Base-by-base conservation (phyloP, 2,797 vertebrate genomes). In the Clarias fuscus region DNA sequence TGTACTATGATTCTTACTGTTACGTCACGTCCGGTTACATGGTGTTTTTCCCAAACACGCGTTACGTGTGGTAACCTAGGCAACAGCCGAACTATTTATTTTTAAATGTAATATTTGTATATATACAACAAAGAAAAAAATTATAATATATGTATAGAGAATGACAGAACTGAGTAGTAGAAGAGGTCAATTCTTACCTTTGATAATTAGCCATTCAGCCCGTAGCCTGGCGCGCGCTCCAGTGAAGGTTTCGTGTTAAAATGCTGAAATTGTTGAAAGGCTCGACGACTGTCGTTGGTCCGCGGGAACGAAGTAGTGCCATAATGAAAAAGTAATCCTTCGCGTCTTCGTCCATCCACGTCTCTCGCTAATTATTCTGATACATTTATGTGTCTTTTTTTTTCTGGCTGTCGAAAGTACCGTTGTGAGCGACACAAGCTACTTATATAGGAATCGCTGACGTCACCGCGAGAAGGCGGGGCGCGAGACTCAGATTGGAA, bases 151-250 rank as follows among this genome's bases (percentile, higher is more conserved):
- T 14, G 24, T 22, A 61, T 37, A 10, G 30, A 61, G 11, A 24
- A 7, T 14, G 18, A 62, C 18, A 24, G 24, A 33, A 24, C 1
- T 18, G 27, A 17, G 7, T 8, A 48, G 2, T 40, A 71, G 68
- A 58, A 33, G 24, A 64, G 24, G 53, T 2, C 2, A 5, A 20
- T 3, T 70, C 83, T 33, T 81, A 89, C 90, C 85, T 85, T 33
- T 40, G 27, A 67, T 22, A 2, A 18, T 14, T 0, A 24, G 27
- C 37, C 18, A 14, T 24, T 90, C 82, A 91, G 24, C 90, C 90
- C 67, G 88, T 91, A 18, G 90, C 89, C 83, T 88, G 86, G 68
- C 89, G 86, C 22, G 86, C 86, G 70, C 88, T 91, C 90, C 90
- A 91, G 43, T 68, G 83, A 78, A 83, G 59, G 59, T 86, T 85